Conservation (phyloP, 1,140 invertebrate species). For the Orchesella cincta region DNA sequence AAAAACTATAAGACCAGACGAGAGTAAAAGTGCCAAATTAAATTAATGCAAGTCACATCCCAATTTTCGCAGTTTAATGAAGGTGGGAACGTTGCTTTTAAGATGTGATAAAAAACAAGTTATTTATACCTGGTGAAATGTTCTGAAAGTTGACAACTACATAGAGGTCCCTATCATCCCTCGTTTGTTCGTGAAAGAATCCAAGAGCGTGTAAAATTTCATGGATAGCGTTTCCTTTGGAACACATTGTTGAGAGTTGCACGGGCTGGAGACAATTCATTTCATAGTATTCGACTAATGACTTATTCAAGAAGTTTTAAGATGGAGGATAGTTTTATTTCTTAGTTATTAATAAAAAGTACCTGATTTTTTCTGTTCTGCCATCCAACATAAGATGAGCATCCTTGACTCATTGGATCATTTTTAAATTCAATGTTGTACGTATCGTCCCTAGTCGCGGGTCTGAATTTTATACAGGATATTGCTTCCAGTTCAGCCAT, state of each 20-base stretch:
- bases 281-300: background rate
- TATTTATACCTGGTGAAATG: slow-evolving; percentile 43
- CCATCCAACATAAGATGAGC: slow-evolving; percentile 39
- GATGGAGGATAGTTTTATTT: background rate
- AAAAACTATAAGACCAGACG: no score
- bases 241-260: slow-evolving; percentile 28
- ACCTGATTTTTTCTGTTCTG: slow-evolving; percentile 40
- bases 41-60: no score
- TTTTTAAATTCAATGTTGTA: slow-evolving; percentile 33
- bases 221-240: slow-evolving; percentile 46
- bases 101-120: background rate
- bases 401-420: slow-evolving; percentile 39
- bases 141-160: slow-evolving; percentile 54
- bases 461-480: slow-evolving; percentile 35
- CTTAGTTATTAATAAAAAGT: background rate
- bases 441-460: slow-evolving; percentile 26
- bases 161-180: slow-evolving; percentile 47
- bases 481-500: slow-evolving; percentile 11
- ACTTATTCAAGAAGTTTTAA: no score
- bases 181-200: slow-evolving; percentile 50
- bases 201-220: slow-evolving; percentile 49
- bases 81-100: no score
- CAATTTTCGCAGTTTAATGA: no score
- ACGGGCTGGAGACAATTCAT: slow-evolving; percentile 29
- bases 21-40: no score